Evolutionary conservation across 1,140 invertebrate genomes (phyloP), one percentile per base, ranked within the genome.

Genomic region (Hylaeus anthracinus): DNA sequence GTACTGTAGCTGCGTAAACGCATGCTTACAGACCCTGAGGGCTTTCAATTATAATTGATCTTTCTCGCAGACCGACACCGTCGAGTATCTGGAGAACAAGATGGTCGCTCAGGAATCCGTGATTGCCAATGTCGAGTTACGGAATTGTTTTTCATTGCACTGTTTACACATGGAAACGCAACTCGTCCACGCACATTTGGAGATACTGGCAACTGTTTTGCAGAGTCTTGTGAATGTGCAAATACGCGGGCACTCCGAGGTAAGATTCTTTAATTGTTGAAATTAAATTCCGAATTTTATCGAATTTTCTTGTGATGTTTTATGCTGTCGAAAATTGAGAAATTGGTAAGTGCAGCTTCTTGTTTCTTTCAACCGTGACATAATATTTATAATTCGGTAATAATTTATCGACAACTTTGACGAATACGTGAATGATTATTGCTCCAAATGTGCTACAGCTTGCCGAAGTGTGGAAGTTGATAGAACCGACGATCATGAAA

Each of bases 141-240:
- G 96, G 70, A 95, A 96, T 85, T 95, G 95, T 69, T 96, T 95
- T 90, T 96, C 96, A 55, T 91, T 97, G 6, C 95, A 96, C 85
- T 96, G 96, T 89, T 93, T 96, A 10, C 95, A 96, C 86, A 95
- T 96, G 95, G 96, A 97, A 90, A 96, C 96, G 0, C 96, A 96
- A 83, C 89, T 96, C 45, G 95, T 97, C 41, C 95, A 96, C 85
- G 94, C 95, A 2, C 95, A 96, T 89, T 91, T 96, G 74, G 95
- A 96, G 86, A 95, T 96, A 72, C 91, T 97, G 6, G 95, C 95
- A 3, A 94, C 95, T 6, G 94, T 96, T 53, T 87, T 96, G 3
- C 94, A 95, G 72, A 94, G 94, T 75, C 94, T 96, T 77, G 95
- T 95, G 2, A 94, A 93, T 74, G 94, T 96, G 15, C 94, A 96